A percentile compares a stretch with the other conserved stretches of the same genome.
phyloP scores from a whole-genome alignment of 2,797 vertebrate genomes.

The Aselliscus stoliczkanus region DNA sequence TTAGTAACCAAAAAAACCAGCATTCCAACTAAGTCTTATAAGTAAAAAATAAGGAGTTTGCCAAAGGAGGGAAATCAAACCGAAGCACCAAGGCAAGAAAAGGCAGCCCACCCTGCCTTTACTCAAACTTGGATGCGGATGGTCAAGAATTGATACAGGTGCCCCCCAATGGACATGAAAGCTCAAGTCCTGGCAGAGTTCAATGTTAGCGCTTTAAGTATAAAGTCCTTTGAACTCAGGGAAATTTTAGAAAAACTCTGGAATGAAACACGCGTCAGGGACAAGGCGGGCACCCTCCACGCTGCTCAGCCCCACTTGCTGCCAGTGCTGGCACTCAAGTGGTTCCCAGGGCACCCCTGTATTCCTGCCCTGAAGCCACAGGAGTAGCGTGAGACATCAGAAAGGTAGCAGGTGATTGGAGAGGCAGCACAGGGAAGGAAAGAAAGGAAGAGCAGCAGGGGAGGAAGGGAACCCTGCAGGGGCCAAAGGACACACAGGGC shows the following conservation, averaged over 20 bases:
- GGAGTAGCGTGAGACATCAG: fast-evolving
- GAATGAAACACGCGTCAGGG: neutral
- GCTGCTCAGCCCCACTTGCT: neutral
- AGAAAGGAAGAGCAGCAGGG: neutral
- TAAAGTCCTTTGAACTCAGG: neutral
- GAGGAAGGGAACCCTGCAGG: neutral
- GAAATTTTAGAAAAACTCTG: neutral
- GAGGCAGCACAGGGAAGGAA: neutral
- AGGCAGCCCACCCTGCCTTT: neutral
- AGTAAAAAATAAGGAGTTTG: neutral
- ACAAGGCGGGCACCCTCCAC: neutral
- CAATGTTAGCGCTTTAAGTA: fast-evolving
- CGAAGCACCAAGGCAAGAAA: neutral
- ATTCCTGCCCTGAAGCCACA: neutral
- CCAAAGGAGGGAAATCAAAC: neutral
- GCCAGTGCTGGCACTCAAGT: neutral
- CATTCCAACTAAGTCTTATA: neutral
- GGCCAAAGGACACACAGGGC: neutral
- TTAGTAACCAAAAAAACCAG: neutral
- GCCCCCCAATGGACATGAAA: neutral
- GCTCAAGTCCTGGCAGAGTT: neutral
- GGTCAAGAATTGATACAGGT: neutral
- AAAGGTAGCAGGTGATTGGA: neutral
- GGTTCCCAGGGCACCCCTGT: fast-evolving
- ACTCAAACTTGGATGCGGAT: fast-evolving